Conservation (phyloP, 2,888 invertebrate genomes). For the Cryptophagus acutangulus region DNA sequence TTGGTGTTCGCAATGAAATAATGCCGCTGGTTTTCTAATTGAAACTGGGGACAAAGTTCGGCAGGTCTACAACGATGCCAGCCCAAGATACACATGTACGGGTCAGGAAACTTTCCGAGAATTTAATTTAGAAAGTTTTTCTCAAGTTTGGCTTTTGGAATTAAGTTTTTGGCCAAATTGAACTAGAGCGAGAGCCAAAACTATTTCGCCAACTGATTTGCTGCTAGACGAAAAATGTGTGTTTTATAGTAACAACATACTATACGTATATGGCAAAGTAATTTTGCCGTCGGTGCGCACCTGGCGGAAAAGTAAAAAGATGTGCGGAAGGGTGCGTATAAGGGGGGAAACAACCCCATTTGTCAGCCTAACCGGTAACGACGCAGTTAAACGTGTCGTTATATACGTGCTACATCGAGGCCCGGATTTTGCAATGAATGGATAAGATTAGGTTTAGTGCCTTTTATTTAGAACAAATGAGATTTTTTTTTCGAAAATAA, state of each 20-base stretch:
- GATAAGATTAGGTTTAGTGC: slow-evolving; percentile 31
- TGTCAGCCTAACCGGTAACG: slow-evolving; percentile 36
- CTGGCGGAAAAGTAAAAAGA: slow-evolving; percentile 15
- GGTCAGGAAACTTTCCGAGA: slow-evolving; percentile 37
- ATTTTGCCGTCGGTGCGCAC: slow-evolving; percentile 18
- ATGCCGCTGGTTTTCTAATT: slow-evolving; percentile 26
- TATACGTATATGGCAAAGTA: too few species aligned
- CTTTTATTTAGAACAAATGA: slow-evolving; percentile 21
- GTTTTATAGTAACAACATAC: too few species aligned
- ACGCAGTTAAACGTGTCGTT: slow-evolving; percentile 37
- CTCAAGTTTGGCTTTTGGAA: slow-evolving; percentile 36
- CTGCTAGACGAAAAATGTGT: too few species aligned
- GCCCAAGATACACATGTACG: slow-evolving; percentile 30
- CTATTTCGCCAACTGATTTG: slow-evolving; percentile 43
- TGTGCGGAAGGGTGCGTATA: slow-evolving; percentile 19
- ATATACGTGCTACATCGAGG: slow-evolving; percentile 27
- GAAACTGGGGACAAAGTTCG: slow-evolving; percentile 25
- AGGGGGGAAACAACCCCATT: slow-evolving; percentile 34
- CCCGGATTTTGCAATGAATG: slow-evolving; percentile 29
- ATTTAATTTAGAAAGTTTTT: slow-evolving; percentile 45
- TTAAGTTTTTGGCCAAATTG: slow-evolving; percentile 39
- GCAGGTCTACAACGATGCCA: slow-evolving; percentile 19
- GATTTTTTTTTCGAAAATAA: slow-evolving; percentile 4
- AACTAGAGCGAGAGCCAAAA: slow-evolving; percentile 38
- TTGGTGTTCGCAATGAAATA: slow-evolving; percentile 20